These are phyloP conservation scores for Trinectes maculatus DNA, from an alignment of 2,113 vertebrate genomes.

Conservation along the genomic window DNA sequence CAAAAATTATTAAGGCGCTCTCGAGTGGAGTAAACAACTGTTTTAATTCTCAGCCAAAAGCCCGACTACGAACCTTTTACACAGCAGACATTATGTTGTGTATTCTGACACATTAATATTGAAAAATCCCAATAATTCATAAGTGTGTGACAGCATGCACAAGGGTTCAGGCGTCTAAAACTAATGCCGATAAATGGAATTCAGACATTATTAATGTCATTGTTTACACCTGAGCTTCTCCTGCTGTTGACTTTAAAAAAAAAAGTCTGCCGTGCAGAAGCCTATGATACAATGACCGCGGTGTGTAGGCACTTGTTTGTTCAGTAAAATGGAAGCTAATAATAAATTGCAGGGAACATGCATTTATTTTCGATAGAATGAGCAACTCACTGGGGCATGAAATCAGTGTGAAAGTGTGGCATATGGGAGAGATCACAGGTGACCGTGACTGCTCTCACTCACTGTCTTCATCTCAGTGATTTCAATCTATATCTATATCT, in stretches of 20 bases:
- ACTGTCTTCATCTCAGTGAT: slow-evolving; percentile 42
- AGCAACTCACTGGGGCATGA: slow-evolving; percentile 60
- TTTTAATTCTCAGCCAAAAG: slow-evolving; percentile 39
- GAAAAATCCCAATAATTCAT: neutral
- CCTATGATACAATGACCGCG: slow-evolving; percentile 36
- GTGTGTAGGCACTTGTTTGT: slow-evolving; percentile 59
- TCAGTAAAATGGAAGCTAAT: slow-evolving; percentile 64
- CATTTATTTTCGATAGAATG: slow-evolving; percentile 60
- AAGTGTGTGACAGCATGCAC: neutral
- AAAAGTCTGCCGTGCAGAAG: neutral
- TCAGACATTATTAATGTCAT: neutral
- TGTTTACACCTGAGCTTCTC: neutral
- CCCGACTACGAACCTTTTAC: neutral
- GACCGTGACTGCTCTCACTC: slow-evolving; percentile 29
- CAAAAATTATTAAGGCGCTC: neutral
- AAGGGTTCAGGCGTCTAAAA: too few relatives aligned
- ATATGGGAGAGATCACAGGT: slow-evolving; percentile 53
- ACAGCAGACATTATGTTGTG: too few relatives aligned
- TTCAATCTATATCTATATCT: too few relatives aligned
- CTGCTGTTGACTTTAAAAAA: neutral
- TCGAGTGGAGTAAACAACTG: slow-evolving; percentile 14
- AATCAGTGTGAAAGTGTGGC: slow-evolving; percentile 63
- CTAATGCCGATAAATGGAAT: neutral
- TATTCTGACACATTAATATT: neutral
- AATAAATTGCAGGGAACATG: slow-evolving; percentile 57